Base-by-base conservation (phyloP, 2,113 vertebrate species). In the Vidua chalybeata region DNA sequence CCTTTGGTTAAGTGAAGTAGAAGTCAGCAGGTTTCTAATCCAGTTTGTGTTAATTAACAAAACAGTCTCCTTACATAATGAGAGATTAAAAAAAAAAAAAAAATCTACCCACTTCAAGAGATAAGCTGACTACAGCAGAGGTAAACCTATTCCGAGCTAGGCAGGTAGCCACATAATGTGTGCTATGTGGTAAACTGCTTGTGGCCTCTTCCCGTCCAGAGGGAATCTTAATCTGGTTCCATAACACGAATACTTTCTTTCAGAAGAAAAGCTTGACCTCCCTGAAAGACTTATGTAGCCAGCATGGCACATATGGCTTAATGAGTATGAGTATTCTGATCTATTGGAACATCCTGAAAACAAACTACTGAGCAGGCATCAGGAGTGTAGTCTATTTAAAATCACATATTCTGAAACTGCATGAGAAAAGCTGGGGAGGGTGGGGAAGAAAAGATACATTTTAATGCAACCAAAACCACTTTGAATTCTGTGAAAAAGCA, bases 41-140 rank as follows among this genome's bases (percentile, higher is more conserved):
- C 41, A 54, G 75, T 91, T 66, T 64, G 20, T 46, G 52, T 84
- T 94, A 95, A 93, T 95, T 89, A 96, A 81, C 15, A 1, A 62
- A 94, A 87, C 62, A 92, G 52, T 41, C 79, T 52, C 51, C 55
- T 97, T 96, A 92, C n/a, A 81, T 92, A 95, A 96, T 33, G 19
- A 89, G 24, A 90, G 45, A 75, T 51, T 7, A 35, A 41, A 43
- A 10, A 37, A 68, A 35, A 35, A 35, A 31, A 71, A 71, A 28
- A 24, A 55, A 62, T 49, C 59, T 71, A 66, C 74, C 72, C 55
- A 80, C 83, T 92, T 88, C 72, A 92, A 69, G 33, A 45, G 45
- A 84, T 93, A 96, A 96, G 37, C 58, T 87, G 84, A 82, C 77
- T 93, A 87, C 45, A 95, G 76, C 39, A 89, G 81, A 67, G 28